Conservation (phyloP, 2,797 vertebrate species). For the Acrossocheilus wenchowensis region DNA sequence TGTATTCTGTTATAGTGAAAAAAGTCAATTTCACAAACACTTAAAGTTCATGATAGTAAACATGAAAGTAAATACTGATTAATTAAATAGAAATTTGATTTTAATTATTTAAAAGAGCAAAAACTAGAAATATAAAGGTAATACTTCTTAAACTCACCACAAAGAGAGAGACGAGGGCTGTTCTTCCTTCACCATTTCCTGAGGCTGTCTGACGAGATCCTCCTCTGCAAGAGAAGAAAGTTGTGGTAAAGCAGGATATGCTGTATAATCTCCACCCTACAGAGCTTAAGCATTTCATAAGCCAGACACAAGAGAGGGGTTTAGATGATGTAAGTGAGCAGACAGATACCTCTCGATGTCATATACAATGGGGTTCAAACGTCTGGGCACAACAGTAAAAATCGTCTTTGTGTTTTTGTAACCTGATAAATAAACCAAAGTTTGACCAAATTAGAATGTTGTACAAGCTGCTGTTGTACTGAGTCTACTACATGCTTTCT, state of each 20-base stretch:
- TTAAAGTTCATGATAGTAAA: neutral
- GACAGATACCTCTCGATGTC: neutral
- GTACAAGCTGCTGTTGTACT: neutral
- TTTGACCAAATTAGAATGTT: neutral
- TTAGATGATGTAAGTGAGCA: conserved; percentile 8
- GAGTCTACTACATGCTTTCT: too few species aligned
- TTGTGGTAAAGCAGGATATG: neutral
- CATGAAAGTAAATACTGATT: neutral
- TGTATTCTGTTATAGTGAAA: neutral
- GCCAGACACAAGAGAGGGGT: neutral
- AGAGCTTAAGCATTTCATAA: conserved; percentile 30
- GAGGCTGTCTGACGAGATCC: conserved; percentile 11
- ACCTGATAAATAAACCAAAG: neutral
- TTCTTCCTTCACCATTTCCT: conserved; percentile 55
- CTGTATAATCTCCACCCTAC: conserved; percentile 22
- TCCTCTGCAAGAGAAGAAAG: conserved; percentile 45
- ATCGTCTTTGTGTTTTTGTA: neutral
- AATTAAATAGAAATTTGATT: neutral
- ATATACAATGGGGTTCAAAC: neutral
- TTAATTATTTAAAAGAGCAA: neutral
- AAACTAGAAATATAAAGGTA: neutral
- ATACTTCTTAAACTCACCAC: conserved; percentile 57
- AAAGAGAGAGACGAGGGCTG: conserved; percentile 57
- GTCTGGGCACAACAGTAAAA: neutral
- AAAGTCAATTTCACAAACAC: neutral